phyloP scores from a whole-genome alignment of 2,888 invertebrate species.

The Melinaea marsaeus region DNA sequence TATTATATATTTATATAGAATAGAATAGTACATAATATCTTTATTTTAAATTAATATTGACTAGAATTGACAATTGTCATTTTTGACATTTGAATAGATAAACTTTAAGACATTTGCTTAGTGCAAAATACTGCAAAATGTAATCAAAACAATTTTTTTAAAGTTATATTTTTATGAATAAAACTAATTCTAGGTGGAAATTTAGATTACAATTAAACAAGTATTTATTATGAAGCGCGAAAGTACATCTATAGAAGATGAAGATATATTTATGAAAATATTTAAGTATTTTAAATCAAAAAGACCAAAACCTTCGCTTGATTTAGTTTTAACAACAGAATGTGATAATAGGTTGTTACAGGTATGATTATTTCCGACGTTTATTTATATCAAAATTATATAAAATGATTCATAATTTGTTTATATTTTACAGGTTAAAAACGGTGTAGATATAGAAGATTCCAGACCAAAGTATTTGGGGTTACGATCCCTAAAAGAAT shows the following conservation, averaged over 20 bases:
- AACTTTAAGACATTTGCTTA: no score
- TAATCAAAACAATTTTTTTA: no score
- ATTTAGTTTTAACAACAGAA: conserved; percentile 79
- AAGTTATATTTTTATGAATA: no score
- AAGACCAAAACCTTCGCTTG: conserved; percentile 79
- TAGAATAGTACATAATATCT: no score
- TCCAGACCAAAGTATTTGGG: conserved; percentile 49
- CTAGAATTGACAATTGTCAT: no score
- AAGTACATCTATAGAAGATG: conserved; percentile 6
- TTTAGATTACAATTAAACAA: conserved; percentile 12
- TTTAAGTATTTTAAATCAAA: conserved; percentile 91
- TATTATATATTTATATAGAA: no score
- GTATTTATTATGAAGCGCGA: conserved; percentile 16
- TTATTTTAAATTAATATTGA: no score
- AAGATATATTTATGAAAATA: conserved; percentile 78
- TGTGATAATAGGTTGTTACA: conserved; percentile 36
- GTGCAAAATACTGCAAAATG: no score
- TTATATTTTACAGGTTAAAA: not conserved
- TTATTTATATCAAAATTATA: not conserved
- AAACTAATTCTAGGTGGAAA: no score
- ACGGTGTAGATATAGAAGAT: conserved; percentile 26
- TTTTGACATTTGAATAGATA: no score
- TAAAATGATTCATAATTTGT: not conserved
- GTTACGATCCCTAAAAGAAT: conserved; percentile 56
- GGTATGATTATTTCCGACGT: conserved; percentile 32